Base-by-base conservation (phyloP, 2,888 invertebrate species). In the Pterostichus madidus region DNA sequence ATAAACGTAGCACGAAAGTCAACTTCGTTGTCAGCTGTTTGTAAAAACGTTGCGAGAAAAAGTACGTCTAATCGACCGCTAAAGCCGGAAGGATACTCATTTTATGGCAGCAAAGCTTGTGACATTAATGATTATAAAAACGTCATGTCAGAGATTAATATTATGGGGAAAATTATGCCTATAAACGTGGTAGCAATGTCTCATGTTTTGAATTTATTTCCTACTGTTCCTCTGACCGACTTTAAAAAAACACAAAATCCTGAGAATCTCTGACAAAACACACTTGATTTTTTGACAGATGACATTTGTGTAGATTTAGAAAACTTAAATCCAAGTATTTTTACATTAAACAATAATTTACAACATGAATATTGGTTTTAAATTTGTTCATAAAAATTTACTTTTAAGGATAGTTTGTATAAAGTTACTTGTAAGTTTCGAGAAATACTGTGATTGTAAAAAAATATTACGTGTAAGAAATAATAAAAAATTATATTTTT, bases 141-240 rank as follows among this genome's bases (percentile, higher is more conserved):
- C 6, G 89, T 93, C 0, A 92, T 89, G 1, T 91, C 92, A 0
- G 89, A 90, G 0, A 91, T 93, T 89, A 90, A 92, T 0, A 89
- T 93, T 75, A 91, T 90, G 44, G 92, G 92, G n/a, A 90, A 90
- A 11, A 88, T 89, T 83, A 90, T 92, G 86, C 89, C 89, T 80
- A 89, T 91, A 84, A 91, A 91, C 8, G 90, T 92, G 68, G 89
- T 90, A 10, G 91, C 92, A 80, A 88, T 94, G 52, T 90, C 90
- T 46, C 91, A 91, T 81, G 87, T 92, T 5, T 88, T 93, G 10
- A 90, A 92, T 76, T 90, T 93, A 61, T 89, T 92, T 83, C 91
- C 93, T 0, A 86, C 85, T 83, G 91, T 93, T 10, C 64, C 89
- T 17, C 86, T 93, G 44, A 86, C 88, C 68, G 92, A 93, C 84